Percentiles rank a stretch among this genome's conserved stretches.
Evolutionary conservation across 2,797 vertebrate species (phyloP).

Genomic region (Pantherophis vulpinus): DNA sequence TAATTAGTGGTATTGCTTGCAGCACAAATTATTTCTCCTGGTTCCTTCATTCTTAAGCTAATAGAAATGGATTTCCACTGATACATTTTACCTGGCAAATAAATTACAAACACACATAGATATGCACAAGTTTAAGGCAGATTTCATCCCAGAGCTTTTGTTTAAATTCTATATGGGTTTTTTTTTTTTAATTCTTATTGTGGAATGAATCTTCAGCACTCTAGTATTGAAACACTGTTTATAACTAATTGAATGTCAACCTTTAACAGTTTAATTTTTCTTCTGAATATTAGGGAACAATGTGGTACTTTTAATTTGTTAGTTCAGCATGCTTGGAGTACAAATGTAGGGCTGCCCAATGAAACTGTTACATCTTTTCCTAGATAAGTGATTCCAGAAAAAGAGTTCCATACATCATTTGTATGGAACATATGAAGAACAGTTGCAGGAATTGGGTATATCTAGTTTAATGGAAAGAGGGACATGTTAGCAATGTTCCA

Average conservation of each 20-base stretch:
- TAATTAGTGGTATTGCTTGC: background rate
- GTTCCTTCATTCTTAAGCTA: too few species aligned
- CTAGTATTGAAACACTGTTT: background rate
- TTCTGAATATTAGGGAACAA: background rate
- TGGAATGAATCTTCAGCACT: background rate
- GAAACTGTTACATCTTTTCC: background rate
- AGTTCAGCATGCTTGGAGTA: background rate
- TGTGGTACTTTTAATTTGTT: background rate
- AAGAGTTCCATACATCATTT: background rate
- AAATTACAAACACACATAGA: too few species aligned
- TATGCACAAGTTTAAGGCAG: background rate
- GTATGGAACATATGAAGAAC: background rate
- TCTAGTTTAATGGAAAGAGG: too few species aligned
- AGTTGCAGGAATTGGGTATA: background rate
- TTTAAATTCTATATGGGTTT: background rate
- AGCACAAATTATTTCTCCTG: too few species aligned
- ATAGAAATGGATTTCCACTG: too few species aligned
- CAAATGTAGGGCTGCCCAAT: background rate
- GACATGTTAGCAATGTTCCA: too few species aligned
- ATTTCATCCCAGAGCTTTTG: background rate
- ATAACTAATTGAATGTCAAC: background rate
- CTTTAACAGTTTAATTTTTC: background rate
- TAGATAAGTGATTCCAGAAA: background rate
- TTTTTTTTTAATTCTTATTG: too few species aligned
- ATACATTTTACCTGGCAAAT: too few species aligned